Percentiles rank a stretch among this genome's conserved stretches.
phyloP scores from a whole-genome alignment of 1,140 invertebrate genomes.

The Pemphigus obesinymphae region DNA sequence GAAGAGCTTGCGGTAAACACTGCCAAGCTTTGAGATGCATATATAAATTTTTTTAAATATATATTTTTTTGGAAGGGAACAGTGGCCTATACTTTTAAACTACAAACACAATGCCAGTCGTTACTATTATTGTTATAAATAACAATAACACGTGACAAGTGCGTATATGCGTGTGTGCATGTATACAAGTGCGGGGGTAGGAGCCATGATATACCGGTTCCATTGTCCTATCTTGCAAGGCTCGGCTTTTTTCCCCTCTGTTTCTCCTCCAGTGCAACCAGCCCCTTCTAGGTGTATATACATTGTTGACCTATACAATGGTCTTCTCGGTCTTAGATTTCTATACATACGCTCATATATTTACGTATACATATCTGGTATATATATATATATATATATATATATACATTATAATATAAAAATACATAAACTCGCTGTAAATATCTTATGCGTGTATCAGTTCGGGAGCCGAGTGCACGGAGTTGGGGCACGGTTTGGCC shows the following conservation, averaged over 20 bases:
- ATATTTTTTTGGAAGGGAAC: neutral
- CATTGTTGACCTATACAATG: conserved; percentile 39
- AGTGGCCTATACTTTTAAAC: conserved; percentile 27
- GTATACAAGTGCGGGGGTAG: conserved; percentile 24
- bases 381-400: neutral
- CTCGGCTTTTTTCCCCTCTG: conserved; percentile 7
- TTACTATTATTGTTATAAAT: conserved; percentile 40
- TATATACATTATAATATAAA: neutral
- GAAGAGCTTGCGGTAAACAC: conserved; percentile 35
- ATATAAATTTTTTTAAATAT: neutral
- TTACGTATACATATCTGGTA: neutral
- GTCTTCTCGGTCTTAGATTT: conserved; percentile 21
- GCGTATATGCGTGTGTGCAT: neutral
- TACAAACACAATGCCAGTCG: conserved; percentile 35
- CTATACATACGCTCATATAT: neutral
- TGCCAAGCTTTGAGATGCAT: conserved; percentile 6
- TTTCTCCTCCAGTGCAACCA: neutral
- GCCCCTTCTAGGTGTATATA: conserved; percentile 29
- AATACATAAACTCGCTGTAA: neutral
- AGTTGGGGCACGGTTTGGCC: neutral
- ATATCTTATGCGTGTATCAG: conserved; percentile 37
- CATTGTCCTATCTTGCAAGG: conserved; percentile 27
- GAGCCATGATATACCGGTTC: conserved; percentile 36
- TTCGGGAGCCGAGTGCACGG: neutral
- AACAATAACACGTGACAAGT: conserved; percentile 41